A percentile compares a stretch with the other conserved stretches of the same genome.
These are phyloP conservation scores for Papilio aristodemus DNA, from an alignment of 1,140 invertebrate species.

Conservation along the genomic window DNA sequence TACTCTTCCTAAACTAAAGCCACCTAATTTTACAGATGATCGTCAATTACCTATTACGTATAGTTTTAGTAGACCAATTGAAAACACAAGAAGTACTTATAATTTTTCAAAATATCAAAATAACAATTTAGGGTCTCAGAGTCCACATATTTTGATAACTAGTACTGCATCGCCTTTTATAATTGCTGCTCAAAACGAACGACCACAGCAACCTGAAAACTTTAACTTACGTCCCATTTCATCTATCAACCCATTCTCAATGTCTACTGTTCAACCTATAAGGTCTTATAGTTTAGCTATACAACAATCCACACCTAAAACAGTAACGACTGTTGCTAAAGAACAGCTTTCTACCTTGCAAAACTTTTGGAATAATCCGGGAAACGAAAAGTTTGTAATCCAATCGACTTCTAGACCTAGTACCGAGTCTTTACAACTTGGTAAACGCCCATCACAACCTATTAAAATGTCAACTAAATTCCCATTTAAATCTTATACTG, in stretches of 20 bases:
- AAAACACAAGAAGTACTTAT: slow-evolving; percentile 1
- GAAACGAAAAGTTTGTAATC: slow-evolving; percentile 44
- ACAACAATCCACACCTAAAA: slow-evolving; percentile 59
- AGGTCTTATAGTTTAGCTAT: slow-evolving; percentile 44
- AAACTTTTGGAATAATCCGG: slow-evolving; percentile 63
- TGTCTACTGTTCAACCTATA: slow-evolving; percentile 52
- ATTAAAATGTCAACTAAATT: slow-evolving; percentile 44
- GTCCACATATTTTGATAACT: slow-evolving; percentile 50
- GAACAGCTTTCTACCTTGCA: slow-evolving; percentile 62
- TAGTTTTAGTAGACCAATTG: slow-evolving; percentile 55
- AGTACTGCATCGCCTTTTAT: slow-evolving; percentile 47
- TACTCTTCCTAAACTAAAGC: slow-evolving; percentile 52
- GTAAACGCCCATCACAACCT: slow-evolving; percentile 50
- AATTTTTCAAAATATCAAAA: slow-evolving; percentile 37
- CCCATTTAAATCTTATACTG: slow-evolving; percentile 44
- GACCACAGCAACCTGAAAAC: slow-evolving; percentile 46
- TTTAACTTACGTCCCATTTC: slow-evolving; percentile 44
- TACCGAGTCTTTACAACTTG: slow-evolving; percentile 44
- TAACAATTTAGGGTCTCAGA: slow-evolving; percentile 46
- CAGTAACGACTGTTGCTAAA: slow-evolving; percentile 57
- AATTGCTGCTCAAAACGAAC: slow-evolving; percentile 55
- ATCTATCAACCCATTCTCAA: slow-evolving; percentile 54
- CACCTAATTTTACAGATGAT: slow-evolving; percentile 72
- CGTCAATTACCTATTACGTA: slow-evolving; percentile 62
- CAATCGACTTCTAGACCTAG: slow-evolving; percentile 52